Evolutionary conservation across 2,888 invertebrate species (phyloP).

Genomic region (Chironomus riparius): DNA sequence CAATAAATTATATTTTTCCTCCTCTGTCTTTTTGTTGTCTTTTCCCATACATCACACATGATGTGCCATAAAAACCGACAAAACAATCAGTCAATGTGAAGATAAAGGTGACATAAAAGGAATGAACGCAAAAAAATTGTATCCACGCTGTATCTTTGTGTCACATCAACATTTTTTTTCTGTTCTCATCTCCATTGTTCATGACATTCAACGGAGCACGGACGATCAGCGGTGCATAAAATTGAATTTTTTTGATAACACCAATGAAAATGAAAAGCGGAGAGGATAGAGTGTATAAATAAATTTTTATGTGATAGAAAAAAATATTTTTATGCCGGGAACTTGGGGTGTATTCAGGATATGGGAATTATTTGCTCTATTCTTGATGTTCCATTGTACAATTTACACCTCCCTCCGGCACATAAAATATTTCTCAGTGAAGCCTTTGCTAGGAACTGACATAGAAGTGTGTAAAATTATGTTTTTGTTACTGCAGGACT

Average conservation of each 20-base stretch:
- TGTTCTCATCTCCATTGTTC: neutral
- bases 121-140: neutral
- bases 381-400: too few species aligned
- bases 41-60: neutral
- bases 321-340: neutral
- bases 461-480: too few species aligned
- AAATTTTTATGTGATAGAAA: neutral
- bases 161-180: neutral
- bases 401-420: too few species aligned
- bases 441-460: too few species aligned
- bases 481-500: too few species aligned
- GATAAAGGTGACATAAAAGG: neutral
- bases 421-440: too few species aligned
- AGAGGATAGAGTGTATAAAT: too few species aligned
- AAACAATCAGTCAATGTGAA: neutral
- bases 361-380: too few species aligned
- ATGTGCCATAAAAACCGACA: neutral
- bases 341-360: too few species aligned
- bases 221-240: constrained; percentile 22
- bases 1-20: neutral
- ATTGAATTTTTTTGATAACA: constrained; percentile 18
- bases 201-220: neutral
- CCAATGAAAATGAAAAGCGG: neutral
- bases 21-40: neutral
- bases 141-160: neutral